phyloP scores from a whole-genome alignment of 2,113 vertebrate genomes.

The Zootoca vivipara region DNA sequence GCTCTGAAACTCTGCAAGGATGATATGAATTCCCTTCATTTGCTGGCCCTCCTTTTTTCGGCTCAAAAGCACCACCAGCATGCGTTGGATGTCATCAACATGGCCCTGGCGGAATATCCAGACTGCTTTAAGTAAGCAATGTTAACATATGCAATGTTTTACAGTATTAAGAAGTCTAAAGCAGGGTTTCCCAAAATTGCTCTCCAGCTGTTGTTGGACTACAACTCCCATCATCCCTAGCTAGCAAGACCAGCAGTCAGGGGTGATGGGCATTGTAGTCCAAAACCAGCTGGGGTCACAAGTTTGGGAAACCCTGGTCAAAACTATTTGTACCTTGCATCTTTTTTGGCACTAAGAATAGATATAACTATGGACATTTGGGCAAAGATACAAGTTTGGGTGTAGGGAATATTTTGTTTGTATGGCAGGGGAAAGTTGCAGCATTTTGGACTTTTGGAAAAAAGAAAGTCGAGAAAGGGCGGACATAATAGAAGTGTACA shows the following conservation, averaged over 20 bases:
- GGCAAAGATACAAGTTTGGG: background rate
- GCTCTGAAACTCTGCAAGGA: conserved; percentile 84
- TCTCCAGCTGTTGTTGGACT: no score
- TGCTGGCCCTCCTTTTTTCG: conserved; percentile 92
- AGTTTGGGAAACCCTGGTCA: background rate
- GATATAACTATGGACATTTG: background rate
- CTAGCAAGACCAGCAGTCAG: no score
- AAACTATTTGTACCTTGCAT: background rate
- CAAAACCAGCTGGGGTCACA: no score
- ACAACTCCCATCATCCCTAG: no score
- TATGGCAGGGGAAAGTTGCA: no score
- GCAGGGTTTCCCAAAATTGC: background rate
- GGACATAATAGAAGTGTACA: no score
- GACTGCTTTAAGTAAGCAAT: conserved; percentile 91
- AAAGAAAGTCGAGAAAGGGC: no score
- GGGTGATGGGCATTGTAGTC: no score
- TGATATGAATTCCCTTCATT: conserved; percentile 89
- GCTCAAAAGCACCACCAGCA: conserved; percentile 94
- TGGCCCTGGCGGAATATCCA: conserved; percentile 91
- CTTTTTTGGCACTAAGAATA: background rate
- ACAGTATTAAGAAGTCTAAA: background rate
- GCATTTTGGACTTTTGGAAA: no score
- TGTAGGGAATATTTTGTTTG: background rate
- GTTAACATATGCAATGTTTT: background rate
- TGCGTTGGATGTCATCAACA: conserved; percentile 86